Base-by-base conservation (phyloP, 2,888 invertebrate genomes). In the Tyria jacobaeae region DNA sequence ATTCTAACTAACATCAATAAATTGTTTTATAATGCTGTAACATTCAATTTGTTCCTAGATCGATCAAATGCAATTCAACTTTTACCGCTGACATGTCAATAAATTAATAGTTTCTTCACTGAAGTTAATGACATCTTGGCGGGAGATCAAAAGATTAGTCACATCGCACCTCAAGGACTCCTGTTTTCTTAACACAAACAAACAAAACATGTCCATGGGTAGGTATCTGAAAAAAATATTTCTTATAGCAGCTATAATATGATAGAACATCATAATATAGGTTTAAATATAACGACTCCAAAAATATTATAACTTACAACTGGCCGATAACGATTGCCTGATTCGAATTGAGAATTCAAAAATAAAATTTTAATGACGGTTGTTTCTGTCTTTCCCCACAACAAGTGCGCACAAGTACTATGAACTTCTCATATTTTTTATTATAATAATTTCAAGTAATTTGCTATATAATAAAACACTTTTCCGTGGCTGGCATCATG, bases 371-470 rank as follows among this genome's bases (percentile, higher is more conserved):
- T 76, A 35, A 73, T 80, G 82, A 84, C 83, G 79, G 88, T 89
- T 90, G 88, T 90, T 90, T 88, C 83, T 86, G 86, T 86, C 85
- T 84, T 82, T 67, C 81, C 78, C 82, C 77, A 82, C 89, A 91
- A 86, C 93, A 92, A 91, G 92, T 92, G 89, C 85, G 80, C 82
- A 83, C 87, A 88, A 85, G 91, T 90, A 88, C 84, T 83, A 79
- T 68, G 70, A 72, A 73, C 66, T 74, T 70, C 62, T 64, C 54
- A 63, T 69, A 78, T 73, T 80, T 81, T 80, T 62, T 76, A 78
- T 66, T 62, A 59, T 65, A 70, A 74, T 76, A 70, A 74, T 76
- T 76, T 78, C 64, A 59, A 62, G 70, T 68, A 62, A 70, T 74
- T 68, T 71, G 57, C 62, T 59, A 54, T 64, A 65, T 61, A 66